These are phyloP conservation scores for Emydura subglobosa DNA, from an alignment of 2,113 vertebrate species.

Conservation along the genomic window DNA sequence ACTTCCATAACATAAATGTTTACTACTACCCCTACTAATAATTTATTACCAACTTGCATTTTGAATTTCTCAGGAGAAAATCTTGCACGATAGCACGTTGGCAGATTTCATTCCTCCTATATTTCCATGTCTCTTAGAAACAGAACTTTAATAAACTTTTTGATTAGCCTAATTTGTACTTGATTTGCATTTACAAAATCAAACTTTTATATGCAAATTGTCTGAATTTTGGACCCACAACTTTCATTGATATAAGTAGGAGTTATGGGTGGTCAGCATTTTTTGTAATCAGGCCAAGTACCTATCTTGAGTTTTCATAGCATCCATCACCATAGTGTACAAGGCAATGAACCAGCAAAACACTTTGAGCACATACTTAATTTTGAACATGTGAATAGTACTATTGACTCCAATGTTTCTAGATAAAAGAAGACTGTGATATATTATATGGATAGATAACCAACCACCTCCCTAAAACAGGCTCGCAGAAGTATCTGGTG, in stretches of 20 bases:
- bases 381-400: neutral
- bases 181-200: neutral
- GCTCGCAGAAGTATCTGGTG: neutral
- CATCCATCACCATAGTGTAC: neutral
- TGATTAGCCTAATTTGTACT: neutral
- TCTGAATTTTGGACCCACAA: neutral
- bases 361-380: neutral
- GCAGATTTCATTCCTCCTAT: neutral
- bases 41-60: neutral
- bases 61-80: neutral
- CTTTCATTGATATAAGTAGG: neutral
- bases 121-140: neutral
- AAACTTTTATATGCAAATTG: neutral
- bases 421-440: neutral
- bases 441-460: neutral
- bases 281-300: neutral
- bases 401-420: neutral
- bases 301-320: neutral
- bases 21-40: neutral
- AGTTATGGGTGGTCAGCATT: neutral
- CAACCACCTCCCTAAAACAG: fast-evolving
- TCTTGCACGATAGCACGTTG: neutral
- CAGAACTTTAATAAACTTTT: neutral
- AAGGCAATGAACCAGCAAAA: neutral
- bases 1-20: neutral